Conservation (phyloP, 2,888 invertebrate species). For the Norana najaformis region DNA sequence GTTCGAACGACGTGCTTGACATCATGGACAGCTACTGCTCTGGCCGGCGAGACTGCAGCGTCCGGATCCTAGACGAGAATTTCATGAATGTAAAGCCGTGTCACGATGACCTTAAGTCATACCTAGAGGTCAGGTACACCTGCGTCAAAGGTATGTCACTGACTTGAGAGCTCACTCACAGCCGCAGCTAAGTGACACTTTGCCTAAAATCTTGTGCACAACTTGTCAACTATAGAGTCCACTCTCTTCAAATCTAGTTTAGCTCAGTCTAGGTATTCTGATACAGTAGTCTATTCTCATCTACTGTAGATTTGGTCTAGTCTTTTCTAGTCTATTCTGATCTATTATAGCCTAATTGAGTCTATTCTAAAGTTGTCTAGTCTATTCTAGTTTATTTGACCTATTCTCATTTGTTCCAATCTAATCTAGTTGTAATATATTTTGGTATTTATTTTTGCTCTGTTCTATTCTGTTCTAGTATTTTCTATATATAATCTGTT, state of each 20-base stretch:
- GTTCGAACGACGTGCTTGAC: constrained; percentile 32
- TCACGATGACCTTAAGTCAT: constrained; percentile 39
- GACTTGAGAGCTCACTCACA: background rate
- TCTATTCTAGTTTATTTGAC: background rate
- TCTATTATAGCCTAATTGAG: background rate
- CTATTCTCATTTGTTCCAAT: background rate
- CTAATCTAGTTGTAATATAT: background rate
- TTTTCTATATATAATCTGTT: background rate
- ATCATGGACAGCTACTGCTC: constrained; percentile 35
- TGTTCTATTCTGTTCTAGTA: no score
- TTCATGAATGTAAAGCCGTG: constrained; percentile 37
- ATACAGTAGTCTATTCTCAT: background rate
- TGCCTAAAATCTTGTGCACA: no score
- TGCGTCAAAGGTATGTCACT: constrained; percentile 31
- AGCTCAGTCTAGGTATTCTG: background rate
- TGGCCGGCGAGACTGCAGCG: constrained; percentile 31
- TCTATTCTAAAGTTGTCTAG: background rate
- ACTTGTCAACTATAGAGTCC: no score
- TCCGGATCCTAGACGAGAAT: constrained; percentile 36
- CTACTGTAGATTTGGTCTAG: no score
- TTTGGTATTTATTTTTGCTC: no score
- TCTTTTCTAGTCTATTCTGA: background rate
- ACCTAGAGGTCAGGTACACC: constrained; percentile 33
- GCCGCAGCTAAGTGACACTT: no score
- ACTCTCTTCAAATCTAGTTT: no score